Evolutionary conservation across 30 jellyfish, hydroid and myxozoan genomes (phyloP).

Genomic region (Nemopilema nomurai): DNA sequence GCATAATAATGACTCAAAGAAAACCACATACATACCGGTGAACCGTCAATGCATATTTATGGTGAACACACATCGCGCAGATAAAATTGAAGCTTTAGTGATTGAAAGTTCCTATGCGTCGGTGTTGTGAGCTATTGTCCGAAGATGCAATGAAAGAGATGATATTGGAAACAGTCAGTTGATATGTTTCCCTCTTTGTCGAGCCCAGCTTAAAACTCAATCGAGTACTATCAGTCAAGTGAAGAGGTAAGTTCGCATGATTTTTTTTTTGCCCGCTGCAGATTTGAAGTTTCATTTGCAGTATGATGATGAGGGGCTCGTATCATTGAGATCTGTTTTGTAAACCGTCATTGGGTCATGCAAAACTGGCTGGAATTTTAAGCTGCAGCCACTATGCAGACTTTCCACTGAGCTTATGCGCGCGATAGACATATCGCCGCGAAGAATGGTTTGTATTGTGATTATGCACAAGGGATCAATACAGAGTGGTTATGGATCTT

Average conservation of each 20-base stretch:
- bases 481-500: too few relatives aligned
- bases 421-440: too few relatives aligned
- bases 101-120: background rate
- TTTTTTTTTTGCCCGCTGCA: too few relatives aligned
- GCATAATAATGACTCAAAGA: background rate
- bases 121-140: background rate
- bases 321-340: too few relatives aligned
- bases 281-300: too few relatives aligned
- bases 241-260: background rate
- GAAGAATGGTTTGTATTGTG: too few relatives aligned
- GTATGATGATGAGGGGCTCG: too few relatives aligned
- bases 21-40: background rate
- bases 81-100: background rate
- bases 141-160: background rate
- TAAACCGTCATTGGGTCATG: too few relatives aligned
- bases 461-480: too few relatives aligned
- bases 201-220: background rate
- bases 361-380: too few relatives aligned
- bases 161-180: background rate
- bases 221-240: background rate
- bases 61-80: background rate
- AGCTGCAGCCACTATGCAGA: too few relatives aligned
- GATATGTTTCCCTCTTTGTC: background rate
- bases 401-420: too few relatives aligned
- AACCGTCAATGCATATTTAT: background rate